Conservation (phyloP, 1,140 invertebrate genomes). For the Scaptomyza graminum region DNA sequence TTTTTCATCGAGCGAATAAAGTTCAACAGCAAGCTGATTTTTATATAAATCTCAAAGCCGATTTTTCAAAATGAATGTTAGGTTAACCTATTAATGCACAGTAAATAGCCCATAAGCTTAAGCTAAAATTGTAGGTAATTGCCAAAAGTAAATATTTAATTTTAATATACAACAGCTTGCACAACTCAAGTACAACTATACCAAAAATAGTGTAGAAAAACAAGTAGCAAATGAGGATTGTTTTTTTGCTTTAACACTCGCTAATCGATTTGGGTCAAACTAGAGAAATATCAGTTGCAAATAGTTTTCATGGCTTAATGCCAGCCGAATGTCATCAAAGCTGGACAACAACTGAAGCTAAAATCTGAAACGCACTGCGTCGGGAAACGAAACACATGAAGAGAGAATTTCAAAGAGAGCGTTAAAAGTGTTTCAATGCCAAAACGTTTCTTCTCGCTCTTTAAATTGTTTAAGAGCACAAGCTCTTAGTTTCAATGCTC, state of each 20-base stretch:
- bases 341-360: conserved; percentile 44
- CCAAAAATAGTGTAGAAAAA: too few species aligned
- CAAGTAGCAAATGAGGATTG: neutral
- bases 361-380: conserved; percentile 1
- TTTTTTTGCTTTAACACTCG: neutral
- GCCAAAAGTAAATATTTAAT: too few species aligned
- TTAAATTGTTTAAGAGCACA: conserved; percentile 39
- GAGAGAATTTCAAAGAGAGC: neutral
- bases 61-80: too few species aligned
- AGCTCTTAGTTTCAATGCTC: neutral
- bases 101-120: too few species aligned
- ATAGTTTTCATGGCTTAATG: neutral
- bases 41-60: too few species aligned
- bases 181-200: too few species aligned
- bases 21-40: too few species aligned
- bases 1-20: neutral
- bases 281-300: neutral
- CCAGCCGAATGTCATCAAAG: conserved; percentile 35
- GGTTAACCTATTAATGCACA: too few species aligned
- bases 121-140: too few species aligned
- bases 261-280: neutral
- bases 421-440: conserved; percentile 29
- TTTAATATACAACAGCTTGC: too few species aligned
- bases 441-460: conserved; percentile 30
- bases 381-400: conserved; percentile 32